Evolutionary conservation across 2,113 vertebrate genomes (phyloP), one percentile per base, ranked within the genome.

Genomic region (Pedionomus torquatus): DNA sequence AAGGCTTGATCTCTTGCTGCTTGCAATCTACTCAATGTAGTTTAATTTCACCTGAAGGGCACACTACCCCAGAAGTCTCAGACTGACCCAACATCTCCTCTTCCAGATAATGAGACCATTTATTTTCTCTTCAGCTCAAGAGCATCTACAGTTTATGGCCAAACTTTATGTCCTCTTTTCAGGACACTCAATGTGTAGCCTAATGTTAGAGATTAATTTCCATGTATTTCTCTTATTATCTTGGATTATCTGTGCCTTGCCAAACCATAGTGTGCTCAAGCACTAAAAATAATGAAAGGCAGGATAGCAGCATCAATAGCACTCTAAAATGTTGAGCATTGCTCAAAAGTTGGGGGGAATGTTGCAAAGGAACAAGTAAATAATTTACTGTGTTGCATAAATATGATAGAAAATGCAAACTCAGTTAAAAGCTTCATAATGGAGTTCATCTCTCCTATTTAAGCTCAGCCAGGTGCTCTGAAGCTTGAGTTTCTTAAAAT

Each of bases 291-390:
- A 69, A 80, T 24, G 24, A 80, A 80, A 86, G 88, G 11, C 30
- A 63, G 66, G 37, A 72, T 18, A 74, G 37, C 49, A 44, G 25
- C 57, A 57, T 58, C 37, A 65, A 57, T 17, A 93, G 58, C 75
- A 69, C 54, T 80, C 87, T 48, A 69, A 90, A 87, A 87, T 4
- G 1, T 60, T 60, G 43, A 82, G 46, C 8, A 5, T 37, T 87
- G 37, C 81, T 87, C 54, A 66, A 82, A 93, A 87, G 77, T 57
- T 39, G 9, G 4, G 7, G 41, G 13, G 7, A 81, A 79, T 41
- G 8, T 76, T 89, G 37, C 33, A 91, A 91, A 80, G 54, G 58
- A 89, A 63, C 49, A 90, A 96, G 65, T 69, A 87, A 94, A 82
- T 18, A 60, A 87, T 57, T 93, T 76, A 61, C 31, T 48, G 10